phyloP scores from a whole-genome alignment of 2,797 vertebrate species.

The Gallinago solitaria region DNA sequence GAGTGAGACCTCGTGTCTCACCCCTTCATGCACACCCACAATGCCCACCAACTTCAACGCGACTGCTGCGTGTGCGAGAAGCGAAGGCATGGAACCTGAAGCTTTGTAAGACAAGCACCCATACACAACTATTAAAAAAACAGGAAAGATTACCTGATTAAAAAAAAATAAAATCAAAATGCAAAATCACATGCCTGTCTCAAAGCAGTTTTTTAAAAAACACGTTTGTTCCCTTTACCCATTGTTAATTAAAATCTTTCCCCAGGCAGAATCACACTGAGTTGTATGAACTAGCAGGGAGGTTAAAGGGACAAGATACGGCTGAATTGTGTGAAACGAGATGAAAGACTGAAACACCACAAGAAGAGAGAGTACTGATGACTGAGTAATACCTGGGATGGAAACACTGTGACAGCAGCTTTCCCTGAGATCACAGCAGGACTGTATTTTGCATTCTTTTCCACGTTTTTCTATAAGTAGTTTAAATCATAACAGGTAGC shows the following conservation, averaged over 20 bases:
- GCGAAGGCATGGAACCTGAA: neutral
- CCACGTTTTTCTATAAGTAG: constrained; percentile 25
- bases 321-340: constrained; percentile 44
- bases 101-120: neutral
- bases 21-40: neutral
- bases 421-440: constrained; percentile 63
- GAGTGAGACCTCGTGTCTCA: neutral
- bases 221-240: constrained; percentile 21
- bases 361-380: neutral
- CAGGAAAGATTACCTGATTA: neutral
- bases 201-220: constrained; percentile 35
- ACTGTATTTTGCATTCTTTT: constrained; percentile 55
- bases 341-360: constrained; percentile 39
- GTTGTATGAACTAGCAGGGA: constrained; percentile 52
- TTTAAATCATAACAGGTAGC: constrained; percentile 54
- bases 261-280: constrained; percentile 72
- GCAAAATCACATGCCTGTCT: neutral
- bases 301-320: constrained; percentile 53
- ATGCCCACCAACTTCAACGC: neutral
- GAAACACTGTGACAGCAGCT: constrained; percentile 56
- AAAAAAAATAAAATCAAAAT: constrained; percentile 48
- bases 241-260: constrained; percentile 76
- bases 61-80: neutral
- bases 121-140: neutral
- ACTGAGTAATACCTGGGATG: constrained; percentile 45